Evolutionary conservation across 2,888 invertebrate species (phyloP).

Genomic region (Neoitamus cyanurus): DNA sequence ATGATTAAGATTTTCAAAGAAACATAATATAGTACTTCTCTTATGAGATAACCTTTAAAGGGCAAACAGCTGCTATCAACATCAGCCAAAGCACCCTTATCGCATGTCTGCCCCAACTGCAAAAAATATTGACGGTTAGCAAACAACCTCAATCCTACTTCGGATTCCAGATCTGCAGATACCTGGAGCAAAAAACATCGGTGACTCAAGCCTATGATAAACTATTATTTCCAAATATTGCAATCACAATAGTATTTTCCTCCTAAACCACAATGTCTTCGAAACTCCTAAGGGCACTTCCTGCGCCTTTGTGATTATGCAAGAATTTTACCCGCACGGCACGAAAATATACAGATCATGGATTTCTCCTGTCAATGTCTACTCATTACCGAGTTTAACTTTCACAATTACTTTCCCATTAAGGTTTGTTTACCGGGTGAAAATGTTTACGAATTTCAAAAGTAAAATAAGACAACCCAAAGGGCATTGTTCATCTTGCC

Average conservation of each 20-base stretch:
- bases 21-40: too few relatives aligned
- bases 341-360: background rate
- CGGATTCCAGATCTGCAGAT: background rate
- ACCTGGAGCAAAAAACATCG: background rate
- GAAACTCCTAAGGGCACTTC: background rate
- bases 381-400: background rate
- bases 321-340: background rate
- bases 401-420: conserved; percentile 5
- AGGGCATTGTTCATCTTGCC: background rate
- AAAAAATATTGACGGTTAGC: background rate
- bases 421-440: background rate
- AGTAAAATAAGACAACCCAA: background rate
- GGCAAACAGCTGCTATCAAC: background rate
- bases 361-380: background rate
- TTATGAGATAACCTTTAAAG: background rate
- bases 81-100: background rate
- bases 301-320: background rate
- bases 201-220: background rate
- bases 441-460: conserved; percentile 5
- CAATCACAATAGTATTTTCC: background rate
- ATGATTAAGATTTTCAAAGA: too few relatives aligned
- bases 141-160: background rate
- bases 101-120: background rate
- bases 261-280: background rate
- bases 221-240: background rate